Base-by-base conservation (phyloP, 2,888 invertebrate species). In the Callyntrura guangdongensis region DNA sequence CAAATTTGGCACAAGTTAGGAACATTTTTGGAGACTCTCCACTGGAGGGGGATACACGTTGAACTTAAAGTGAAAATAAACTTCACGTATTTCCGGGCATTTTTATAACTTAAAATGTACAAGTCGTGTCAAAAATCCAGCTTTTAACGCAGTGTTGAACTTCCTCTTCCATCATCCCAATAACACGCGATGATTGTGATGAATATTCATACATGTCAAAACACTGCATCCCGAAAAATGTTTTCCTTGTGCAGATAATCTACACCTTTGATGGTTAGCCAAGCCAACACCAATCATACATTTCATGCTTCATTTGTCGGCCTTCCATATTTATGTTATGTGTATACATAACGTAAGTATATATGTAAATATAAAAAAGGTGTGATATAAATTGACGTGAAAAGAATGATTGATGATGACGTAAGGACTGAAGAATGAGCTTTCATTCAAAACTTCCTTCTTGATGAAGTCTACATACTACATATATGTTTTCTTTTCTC, bases 131-230 rank as follows among this genome's bases (percentile, higher is more conserved):
- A 69, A 69, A 69, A 69, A 69, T 36, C 27, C 20, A 11, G 61
- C 25, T n/a, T 64, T 64, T 36, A 22, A 9, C 61, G 20, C 22
- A 22, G 8, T 56, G 67, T 36, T 22, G 67, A 64, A 67, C 79
- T 86, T 67, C 64, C 67, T n/a, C 72, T 87, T 81, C 87, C 20
- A 49, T 87, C 81, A 81, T 79, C n/a, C 2, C 45, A 8, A 67
- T 11, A 8, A 67, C 45, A 47, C 2, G 79, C 45, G 47, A 59
- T 74, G 84, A 89, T 89, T 84, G 64, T 89, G 89, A 89, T 89
- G 84, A 89, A 89, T 89, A 89, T 84, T 84, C 84, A 84, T 56
- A 25, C n/a, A 89, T 27, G 88, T 89, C 88, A 89, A 89, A 88
- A 88, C 56, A 67, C 56, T 82, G 67, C 86, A 79, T 79, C 79